Evolutionary conservation across 1,140 invertebrate genomes (phyloP).

Genomic region (Drosophila nigromelanica): DNA sequence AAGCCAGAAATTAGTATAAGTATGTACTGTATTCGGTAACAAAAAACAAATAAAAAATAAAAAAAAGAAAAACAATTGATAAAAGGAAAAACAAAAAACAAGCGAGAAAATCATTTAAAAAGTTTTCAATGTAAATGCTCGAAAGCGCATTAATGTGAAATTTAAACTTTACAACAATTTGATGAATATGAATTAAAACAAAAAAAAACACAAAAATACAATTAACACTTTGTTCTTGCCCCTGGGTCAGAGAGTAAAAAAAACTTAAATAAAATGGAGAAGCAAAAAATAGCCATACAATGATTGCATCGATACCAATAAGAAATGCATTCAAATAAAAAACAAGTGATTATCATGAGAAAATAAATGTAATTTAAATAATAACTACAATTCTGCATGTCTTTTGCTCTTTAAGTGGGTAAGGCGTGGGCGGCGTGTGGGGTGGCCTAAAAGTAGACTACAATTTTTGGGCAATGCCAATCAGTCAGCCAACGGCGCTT

Average conservation of each 20-base stretch:
- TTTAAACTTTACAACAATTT: slow-evolving; percentile 70
- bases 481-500: slow-evolving; percentile 42
- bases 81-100: slow-evolving; percentile 20
- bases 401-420: slow-evolving; percentile 1
- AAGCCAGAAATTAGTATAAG: slow-evolving; percentile 47
- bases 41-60: slow-evolving; percentile 17
- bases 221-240: slow-evolving; percentile 39
- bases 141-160: slow-evolving; percentile 59
- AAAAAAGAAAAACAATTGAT: slow-evolving; percentile 10
- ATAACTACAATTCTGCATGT: slow-evolving; percentile 42
- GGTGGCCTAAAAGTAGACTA: slow-evolving; percentile 34
- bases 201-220: slow-evolving; percentile 28
- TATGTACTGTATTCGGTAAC: slow-evolving; percentile 52
- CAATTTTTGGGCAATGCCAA: slow-evolving; percentile 34
- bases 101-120: slow-evolving; percentile 47
- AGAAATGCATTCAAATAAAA: slow-evolving; percentile 66
- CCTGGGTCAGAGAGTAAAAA: slow-evolving; percentile 14
- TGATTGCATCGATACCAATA: slow-evolving; percentile 49
- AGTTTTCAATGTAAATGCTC: slow-evolving; percentile 76
- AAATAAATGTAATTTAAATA: slow-evolving; percentile 82
- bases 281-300: slow-evolving; percentile 45
- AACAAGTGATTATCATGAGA: slow-evolving; percentile 79
- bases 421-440: no score
- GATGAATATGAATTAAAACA: slow-evolving; percentile 74
- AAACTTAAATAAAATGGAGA: slow-evolving; percentile 23